A percentile compares a stretch with the other conserved stretches of the same genome.
phyloP scores from a whole-genome alignment of 1,140 invertebrate genomes.

The Scaptomyza pallida region DNA sequence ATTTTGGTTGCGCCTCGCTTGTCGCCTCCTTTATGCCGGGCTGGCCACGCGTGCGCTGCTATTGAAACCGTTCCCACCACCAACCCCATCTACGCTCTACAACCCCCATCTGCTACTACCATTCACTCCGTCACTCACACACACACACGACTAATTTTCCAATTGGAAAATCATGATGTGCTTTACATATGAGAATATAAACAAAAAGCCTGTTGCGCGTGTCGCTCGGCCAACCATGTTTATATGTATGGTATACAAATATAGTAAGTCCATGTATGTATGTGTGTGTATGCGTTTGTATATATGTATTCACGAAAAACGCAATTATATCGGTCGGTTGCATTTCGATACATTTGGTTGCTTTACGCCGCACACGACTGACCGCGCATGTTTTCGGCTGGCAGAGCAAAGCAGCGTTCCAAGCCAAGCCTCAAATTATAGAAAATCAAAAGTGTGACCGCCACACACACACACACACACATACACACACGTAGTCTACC shows the following conservation, averaged over 20 bases:
- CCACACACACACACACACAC: constrained; percentile 56
- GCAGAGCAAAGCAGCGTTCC: constrained; percentile 63
- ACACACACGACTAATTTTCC: constrained; percentile 71
- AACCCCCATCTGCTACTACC: neutral
- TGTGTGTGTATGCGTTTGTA: constrained; percentile 33
- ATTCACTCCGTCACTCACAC: constrained; percentile 16
- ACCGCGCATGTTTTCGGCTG: constrained; percentile 82
- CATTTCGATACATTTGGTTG: constrained; percentile 83
- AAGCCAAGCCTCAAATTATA: constrained; percentile 78
- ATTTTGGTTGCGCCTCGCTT: constrained; percentile 77
- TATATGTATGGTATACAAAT: constrained; percentile 20
- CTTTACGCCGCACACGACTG: constrained; percentile 83
- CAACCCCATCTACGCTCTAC: constrained; percentile 3
- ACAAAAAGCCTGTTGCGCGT: constrained; percentile 75
- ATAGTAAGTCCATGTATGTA: constrained; percentile 14
- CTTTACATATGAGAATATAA: constrained; percentile 78
- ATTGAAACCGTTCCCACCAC: constrained; percentile 36
- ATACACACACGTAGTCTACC: constrained; percentile 15
- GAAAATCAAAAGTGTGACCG: constrained; percentile 82
- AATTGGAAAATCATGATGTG: constrained; percentile 82
- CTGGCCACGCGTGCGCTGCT: constrained; percentile 78
- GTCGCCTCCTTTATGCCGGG: constrained; percentile 75
- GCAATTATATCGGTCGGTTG: constrained; percentile 83
- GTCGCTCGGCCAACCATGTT: constrained; percentile 77
- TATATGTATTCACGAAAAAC: constrained; percentile 71